phyloP scores from a whole-genome alignment of 2,888 invertebrate species.

The Meta bourneti region DNA sequence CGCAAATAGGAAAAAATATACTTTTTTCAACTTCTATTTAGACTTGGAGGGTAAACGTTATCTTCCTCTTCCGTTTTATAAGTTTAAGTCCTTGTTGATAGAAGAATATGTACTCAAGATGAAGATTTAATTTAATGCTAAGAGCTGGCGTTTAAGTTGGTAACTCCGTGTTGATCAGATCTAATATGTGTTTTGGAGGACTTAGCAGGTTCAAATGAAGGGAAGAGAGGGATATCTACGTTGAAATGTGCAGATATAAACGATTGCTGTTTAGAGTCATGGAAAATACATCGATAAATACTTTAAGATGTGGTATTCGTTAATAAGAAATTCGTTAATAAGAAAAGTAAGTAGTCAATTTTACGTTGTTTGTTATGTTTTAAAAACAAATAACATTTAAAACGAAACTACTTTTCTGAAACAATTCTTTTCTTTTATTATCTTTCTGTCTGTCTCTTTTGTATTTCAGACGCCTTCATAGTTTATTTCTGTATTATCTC shows the following conservation, averaged over 20 bases:
- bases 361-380: not conserved
- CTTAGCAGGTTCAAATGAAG: not conserved
- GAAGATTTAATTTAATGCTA: conserved; percentile 46
- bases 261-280: not conserved
- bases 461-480: not conserved
- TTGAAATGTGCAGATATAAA: not conserved
- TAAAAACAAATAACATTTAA: no score
- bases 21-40: conserved; percentile 23
- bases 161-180: conserved; percentile 21
- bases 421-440: not conserved
- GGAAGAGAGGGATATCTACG: not conserved
- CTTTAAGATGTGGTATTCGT: not conserved
- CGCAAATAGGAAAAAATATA: conserved; percentile 43
- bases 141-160: conserved; percentile 1
- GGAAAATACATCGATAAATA: not conserved
- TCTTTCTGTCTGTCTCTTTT: not conserved
- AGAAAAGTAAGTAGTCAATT: not conserved
- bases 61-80: conserved; percentile 5
- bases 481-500: not conserved
- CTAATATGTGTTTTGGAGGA: conserved; percentile 41
- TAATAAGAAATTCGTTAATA: not conserved
- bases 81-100: conserved; percentile 21
- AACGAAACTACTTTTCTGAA: not conserved
- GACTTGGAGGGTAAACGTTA: conserved; percentile 33
- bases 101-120: conserved; percentile 36